These are phyloP conservation scores for Omphaloscelis lunosa DNA, from an alignment of 2,888 invertebrate genomes.

Conservation along the genomic window DNA sequence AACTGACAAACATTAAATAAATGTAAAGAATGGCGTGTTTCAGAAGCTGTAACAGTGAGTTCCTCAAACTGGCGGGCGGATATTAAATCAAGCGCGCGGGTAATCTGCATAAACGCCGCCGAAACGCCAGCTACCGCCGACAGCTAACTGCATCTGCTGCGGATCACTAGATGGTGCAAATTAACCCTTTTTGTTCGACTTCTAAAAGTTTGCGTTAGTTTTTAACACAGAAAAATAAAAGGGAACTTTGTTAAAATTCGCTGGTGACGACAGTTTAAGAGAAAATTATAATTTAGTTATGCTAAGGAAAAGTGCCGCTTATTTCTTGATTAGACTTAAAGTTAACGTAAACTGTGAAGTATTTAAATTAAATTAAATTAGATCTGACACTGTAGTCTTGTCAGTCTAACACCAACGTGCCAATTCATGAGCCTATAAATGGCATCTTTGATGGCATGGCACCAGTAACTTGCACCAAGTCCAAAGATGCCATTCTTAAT, in stretches of 20 bases:
- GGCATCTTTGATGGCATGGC: background rate
- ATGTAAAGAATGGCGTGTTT: conserved; percentile 40
- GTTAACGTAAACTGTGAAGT: background rate
- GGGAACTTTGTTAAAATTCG: conserved; percentile 15
- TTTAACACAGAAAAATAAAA: conserved; percentile 19
- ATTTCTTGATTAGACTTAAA: background rate
- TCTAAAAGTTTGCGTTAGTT: conserved; percentile 18
- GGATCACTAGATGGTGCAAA: conserved; percentile 57
- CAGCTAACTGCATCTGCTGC: conserved; percentile 41
- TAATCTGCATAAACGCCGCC: conserved; percentile 77
- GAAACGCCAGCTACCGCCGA: conserved; percentile 65
- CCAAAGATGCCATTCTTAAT: background rate
- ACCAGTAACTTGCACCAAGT: background rate
- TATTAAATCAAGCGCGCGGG: conserved; percentile 70
- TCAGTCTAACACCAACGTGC: background rate
- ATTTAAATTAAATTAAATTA: background rate
- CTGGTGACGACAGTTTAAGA: conserved; percentile 23
- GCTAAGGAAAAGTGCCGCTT: background rate
- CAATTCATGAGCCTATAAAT: too few species aligned
- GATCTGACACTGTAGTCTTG: background rate
- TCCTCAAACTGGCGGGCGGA: conserved; percentile 50
- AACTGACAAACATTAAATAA: conserved; percentile 39
- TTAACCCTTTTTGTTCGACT: conserved; percentile 41
- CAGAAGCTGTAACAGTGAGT: conserved; percentile 33
- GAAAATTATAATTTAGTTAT: conserved; percentile 16